Conservation (phyloP, 2,113 vertebrate species). For the Cygnus atratus region DNA sequence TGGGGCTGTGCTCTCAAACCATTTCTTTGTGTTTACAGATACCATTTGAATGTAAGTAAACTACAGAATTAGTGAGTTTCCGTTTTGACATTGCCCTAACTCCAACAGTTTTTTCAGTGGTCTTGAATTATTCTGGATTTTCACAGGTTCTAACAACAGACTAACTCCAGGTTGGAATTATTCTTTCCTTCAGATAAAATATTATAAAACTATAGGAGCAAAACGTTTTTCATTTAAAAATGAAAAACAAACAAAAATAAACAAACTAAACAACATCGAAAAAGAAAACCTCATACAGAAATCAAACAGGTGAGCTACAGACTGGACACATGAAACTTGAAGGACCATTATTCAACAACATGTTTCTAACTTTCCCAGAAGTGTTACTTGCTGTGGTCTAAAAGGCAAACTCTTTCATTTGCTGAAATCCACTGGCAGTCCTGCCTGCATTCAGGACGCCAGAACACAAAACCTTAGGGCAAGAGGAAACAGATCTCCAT, state of each 20-base stretch:
- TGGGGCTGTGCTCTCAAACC: background rate
- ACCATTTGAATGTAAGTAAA: background rate
- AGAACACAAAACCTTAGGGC: background rate
- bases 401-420: background rate
- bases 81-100: background rate
- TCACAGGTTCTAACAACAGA: background rate
- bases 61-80: background rate
- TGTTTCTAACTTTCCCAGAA: background rate
- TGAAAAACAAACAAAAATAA: background rate
- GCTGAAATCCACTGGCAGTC: background rate
- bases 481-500: background rate
- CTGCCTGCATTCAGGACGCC: background rate
- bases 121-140: background rate
- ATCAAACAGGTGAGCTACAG: background rate
- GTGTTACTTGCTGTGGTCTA: background rate
- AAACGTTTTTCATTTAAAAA: background rate
- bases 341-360: background rate
- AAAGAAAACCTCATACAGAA: background rate
- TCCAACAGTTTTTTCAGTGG: background rate
- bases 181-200: background rate
- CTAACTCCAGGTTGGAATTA: background rate
- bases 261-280: background rate
- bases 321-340: background rate
- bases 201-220: background rate
- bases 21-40: background rate